Evolutionary conservation across 2,113 vertebrate species (phyloP), one percentile per base, ranked within the genome.

Genomic region (Thunnus thynnus): DNA sequence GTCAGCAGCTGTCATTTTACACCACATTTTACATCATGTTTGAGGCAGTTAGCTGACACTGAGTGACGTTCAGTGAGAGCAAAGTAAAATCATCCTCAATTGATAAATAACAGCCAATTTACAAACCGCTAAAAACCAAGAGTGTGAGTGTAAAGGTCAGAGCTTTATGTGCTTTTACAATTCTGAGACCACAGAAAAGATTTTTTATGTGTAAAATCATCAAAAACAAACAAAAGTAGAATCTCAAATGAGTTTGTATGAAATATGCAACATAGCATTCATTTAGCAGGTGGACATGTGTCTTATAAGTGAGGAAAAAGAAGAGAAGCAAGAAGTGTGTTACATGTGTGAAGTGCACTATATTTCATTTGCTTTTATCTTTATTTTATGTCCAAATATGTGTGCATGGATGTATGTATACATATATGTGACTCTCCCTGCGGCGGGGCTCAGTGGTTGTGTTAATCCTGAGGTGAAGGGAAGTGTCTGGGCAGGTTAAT

Each of bases 401-500:
- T 25, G 25, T 41, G 30, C n/a, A 17, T 10, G 25, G 27, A 47
- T 20, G 10, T 52, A 32, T 41, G 4, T 48, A 13, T 7, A 4
- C 18, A 36, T 10, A 3, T 13, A 25, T 27, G 63, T 25, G 12
- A 52, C 12, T 58, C 13, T 2, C 11, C 41, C 74, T 30, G 82
- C 2, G 36, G 79, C 13, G 1, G 13, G 14, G 68, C 61, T 71
- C 48, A 12, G 58, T 20, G 76, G 48, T 32, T 71, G 66, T 62
- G 76, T 73, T 14, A 5, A 76, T 51, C 75, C 83, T 11, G 69
- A 72, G 86, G 81, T 76, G 72, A 64, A 30, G 73, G 72, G 65
- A 86, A 58, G 67, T 70, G 86, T 83, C 69, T 73, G 81, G 72
- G 70, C 81, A 83, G 88, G 90, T 88, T 81, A 83, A 62, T 62